Base-by-base conservation (phyloP, 2,888 invertebrate species). In the Lasioglossum malachurum region DNA sequence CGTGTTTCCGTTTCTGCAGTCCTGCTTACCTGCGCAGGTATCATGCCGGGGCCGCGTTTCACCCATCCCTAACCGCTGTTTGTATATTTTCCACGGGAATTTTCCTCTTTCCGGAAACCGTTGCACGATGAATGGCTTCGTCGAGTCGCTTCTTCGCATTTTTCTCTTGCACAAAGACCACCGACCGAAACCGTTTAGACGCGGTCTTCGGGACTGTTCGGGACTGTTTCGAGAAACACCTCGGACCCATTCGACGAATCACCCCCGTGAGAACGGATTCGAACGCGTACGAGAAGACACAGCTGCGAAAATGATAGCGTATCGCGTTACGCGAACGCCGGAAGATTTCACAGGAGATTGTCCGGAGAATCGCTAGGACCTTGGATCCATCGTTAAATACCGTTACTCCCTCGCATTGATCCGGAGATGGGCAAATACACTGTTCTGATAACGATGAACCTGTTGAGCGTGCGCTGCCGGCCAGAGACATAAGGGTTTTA, bases 1-100 rank as follows among this genome's bases (percentile, higher is more conserved):
- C 88, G 87, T 60, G 83, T 90, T 90, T 90, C 84, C 84, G 84
- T 86, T 90, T 76, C 76, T 78, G 76, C 80, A 82, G 85, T 49
- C 80, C 83, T 83, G 82, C 7, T 77, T 78, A 69, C 75, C 83
- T 84, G 57, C 82, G 77, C 84, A 75, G 84, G 80, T 83, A 87
- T 87, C 83, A 73, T 64, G 72, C 80, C 85, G 81, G 90, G 84
- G 83, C 67, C 79, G 88, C 71, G 49, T 46, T 46, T 64, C 74
- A 38, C 23, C 41, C 38, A 67, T 14, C 77, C 44, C 27, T 35
- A 4, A 35, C 31, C 31, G 31, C 67, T 3, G 31, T 31, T 19
- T 31, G 16, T 19, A 35, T 16, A 35, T 69, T 69, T 69, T 38
- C 35, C 69, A 38, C 69, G 23, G 69, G 10, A 69, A n/a, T 69